phyloP scores from a whole-genome alignment of 1,140 invertebrate species.

The Aphaenogaster rudis region DNA sequence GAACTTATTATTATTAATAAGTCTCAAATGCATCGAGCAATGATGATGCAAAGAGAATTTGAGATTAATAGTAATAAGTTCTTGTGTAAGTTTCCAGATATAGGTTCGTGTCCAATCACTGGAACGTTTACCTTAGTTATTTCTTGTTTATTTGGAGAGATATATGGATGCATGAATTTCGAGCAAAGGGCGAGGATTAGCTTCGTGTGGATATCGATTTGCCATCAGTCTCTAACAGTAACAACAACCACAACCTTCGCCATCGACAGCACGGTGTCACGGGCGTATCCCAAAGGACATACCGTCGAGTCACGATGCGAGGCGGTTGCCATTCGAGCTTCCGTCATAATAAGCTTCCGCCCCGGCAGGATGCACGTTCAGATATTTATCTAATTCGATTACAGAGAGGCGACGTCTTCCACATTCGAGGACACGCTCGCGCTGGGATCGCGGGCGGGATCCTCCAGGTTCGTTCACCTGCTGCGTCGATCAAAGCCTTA shows the following conservation, averaged over 20 bases:
- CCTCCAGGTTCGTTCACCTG: constrained; percentile 56
- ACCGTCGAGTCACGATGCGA: constrained; percentile 26
- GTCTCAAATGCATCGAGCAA: no score
- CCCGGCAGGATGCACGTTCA: constrained; percentile 37
- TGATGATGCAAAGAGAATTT: no score
- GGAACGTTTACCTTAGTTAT: no score
- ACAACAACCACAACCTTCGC: constrained; percentile 27
- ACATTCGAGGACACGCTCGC: constrained; percentile 18
- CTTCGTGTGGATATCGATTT: constrained; percentile 24
- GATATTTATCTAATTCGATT: constrained; percentile 62
- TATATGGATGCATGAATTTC: background rate
- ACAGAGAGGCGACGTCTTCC: constrained; percentile 34
- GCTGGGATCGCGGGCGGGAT: constrained; percentile 12
- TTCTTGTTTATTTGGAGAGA: background rate
- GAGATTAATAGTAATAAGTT: no score
- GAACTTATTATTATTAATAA: background rate
- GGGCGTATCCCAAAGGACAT: constrained; percentile 22
- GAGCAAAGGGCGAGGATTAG: background rate
- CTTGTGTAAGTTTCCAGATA: no score
- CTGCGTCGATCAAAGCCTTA: constrained; percentile 53
- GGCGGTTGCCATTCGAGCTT: constrained; percentile 44
- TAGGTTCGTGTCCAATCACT: no score
- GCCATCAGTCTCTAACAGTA: constrained; percentile 23
- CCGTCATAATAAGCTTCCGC: constrained; percentile 55
- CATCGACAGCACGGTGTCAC: constrained; percentile 37